Percentiles rank a stretch among this genome's conserved stretches.
Evolutionary conservation across 2,888 invertebrate genomes (phyloP).

Genomic region (Choristoneura rosaceana): DNA sequence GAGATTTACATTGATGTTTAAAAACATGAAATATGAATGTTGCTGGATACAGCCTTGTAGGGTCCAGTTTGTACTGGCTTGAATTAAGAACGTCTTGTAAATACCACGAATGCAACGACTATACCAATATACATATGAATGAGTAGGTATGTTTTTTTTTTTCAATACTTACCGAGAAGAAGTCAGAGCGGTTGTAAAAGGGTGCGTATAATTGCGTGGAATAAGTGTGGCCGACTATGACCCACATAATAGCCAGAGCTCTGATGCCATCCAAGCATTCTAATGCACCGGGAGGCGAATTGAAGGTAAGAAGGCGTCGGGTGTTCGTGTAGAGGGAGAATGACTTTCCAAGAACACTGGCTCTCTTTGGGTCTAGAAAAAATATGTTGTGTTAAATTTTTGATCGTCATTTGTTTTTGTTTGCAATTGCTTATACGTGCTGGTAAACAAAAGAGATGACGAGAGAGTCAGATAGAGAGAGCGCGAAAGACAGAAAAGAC

Average conservation of each 20-base stretch:
- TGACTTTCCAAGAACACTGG: constrained; percentile 43
- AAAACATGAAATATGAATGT: too few species aligned
- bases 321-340: constrained; percentile 75
- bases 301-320: constrained; percentile 66
- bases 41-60: too few species aligned
- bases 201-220: constrained; percentile 48
- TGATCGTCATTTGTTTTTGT: not conserved
- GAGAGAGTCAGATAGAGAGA: too few species aligned
- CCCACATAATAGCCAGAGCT: constrained; percentile 79
- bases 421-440: not conserved
- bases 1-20: too few species aligned
- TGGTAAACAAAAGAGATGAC: too few species aligned
- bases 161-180: constrained; percentile 52
- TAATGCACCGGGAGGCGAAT: constrained; percentile 62
- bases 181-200: constrained; percentile 56
- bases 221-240: constrained; percentile 74
- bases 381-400: not conserved
- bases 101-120: too few species aligned
- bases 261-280: constrained; percentile 80
- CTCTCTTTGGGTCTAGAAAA: constrained; percentile 38
- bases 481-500: too few species aligned
- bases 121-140: too few species aligned
- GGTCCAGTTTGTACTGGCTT: too few species aligned
- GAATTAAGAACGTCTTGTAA: too few species aligned
- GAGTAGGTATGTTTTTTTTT: too few species aligned